These are phyloP conservation scores for Alethe diademata DNA, from an alignment of 2,113 vertebrate species.

Conservation along the genomic window DNA sequence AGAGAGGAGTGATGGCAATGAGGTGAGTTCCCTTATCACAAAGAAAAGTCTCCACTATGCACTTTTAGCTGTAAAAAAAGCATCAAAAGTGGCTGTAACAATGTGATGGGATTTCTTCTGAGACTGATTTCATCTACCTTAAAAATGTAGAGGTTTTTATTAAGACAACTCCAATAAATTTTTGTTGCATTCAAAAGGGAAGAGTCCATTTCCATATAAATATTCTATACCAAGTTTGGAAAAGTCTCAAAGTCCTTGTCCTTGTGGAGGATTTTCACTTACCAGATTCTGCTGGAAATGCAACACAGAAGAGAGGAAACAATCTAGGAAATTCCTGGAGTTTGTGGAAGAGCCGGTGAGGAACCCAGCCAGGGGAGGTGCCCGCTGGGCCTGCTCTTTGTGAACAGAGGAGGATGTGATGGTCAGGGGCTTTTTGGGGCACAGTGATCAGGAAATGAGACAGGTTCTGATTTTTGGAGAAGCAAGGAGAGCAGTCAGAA, in stretches of 20 bases:
- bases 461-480: not conserved
- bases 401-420: not conserved
- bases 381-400: accelerated
- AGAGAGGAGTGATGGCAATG: not conserved
- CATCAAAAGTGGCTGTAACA: not conserved
- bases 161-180: not conserved
- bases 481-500: not conserved
- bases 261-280: not conserved
- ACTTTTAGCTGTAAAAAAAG: not conserved
- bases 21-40: not conserved
- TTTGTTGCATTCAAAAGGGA: not conserved
- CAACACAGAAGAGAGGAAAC: not conserved
- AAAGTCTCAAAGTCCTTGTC: not conserved
- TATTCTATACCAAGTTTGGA: not conserved
- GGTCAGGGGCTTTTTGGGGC: not conserved
- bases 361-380: not conserved
- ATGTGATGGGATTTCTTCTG: not conserved
- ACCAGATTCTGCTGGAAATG: not conserved
- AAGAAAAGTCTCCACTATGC: not conserved
- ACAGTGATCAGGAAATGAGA: accelerated
- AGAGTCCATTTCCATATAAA: not conserved
- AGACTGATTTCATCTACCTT: not conserved
- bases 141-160: not conserved
- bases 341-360: not conserved
- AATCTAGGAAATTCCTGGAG: not conserved